Evolutionary conservation across 2,888 invertebrate species (phyloP), one percentile per base, ranked within the genome.

Genomic region (Auanema freiburgensis): DNA sequence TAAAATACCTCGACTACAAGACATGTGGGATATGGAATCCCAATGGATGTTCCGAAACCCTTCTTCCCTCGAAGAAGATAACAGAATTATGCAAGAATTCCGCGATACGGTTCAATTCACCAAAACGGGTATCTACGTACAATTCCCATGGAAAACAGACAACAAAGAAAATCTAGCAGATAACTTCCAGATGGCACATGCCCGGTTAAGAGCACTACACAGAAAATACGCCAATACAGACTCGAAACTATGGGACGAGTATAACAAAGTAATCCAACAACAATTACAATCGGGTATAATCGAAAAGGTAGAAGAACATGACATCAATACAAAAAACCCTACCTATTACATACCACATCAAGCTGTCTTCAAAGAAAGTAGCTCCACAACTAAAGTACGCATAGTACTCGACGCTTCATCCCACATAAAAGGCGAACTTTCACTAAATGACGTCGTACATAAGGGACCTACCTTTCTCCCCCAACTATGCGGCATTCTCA

Each of bases 341-440:
- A 53, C 63, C 16, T 70, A 70, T 46, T 75, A 71, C 51, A 25
- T 75, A 0, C 56, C 67, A 11, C 74, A 76, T 42, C 76, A 68
- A 3, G 61, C 68, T 2, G 66, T 76, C 11, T 56, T 51, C 51
- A 51, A 51, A 12, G 10, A 12, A 51, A 51, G 11, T 14, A 18
- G 18, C 11, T 60, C 62, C 11, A 55, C 66, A 2, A 77, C 76
- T 1, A 73, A 75, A 41, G 53, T 73, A 0, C 55, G 77, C 1
- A 66, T 74, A n/a, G 77, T 77, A 1, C 69, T 42, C n/a, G 74
- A 77, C 52, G 77, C 63, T 1, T 67, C 69, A 0, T 67, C 74
- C 0, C 12, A 42, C 0, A 11, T 4, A 10, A 57, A 59, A 63
- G 53, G 42, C 1, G 16, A 33, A 0, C 12, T 14, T 0, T 66